These are phyloP conservation scores for Stegostoma tigrinum DNA, from an alignment of 2,113 vertebrate species.

Conservation along the genomic window DNA sequence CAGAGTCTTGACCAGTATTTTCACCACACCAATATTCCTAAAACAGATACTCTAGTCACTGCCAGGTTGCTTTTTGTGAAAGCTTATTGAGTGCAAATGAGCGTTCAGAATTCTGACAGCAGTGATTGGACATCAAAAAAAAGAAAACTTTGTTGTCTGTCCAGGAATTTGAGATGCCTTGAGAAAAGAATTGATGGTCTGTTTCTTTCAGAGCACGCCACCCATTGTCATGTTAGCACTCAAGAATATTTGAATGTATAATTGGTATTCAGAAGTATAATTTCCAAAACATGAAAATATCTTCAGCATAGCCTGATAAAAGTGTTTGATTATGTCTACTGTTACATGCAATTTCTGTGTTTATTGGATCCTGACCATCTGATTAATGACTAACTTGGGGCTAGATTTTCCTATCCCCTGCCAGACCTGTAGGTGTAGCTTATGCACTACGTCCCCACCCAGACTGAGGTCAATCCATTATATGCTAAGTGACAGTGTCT, in stretches of 20 bases:
- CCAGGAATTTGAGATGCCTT: background rate
- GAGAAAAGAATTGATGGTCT: background rate
- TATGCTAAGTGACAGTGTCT: too few species aligned
- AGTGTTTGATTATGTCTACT: background rate
- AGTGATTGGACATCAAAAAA: background rate
- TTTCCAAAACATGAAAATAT: background rate
- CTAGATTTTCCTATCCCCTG: too few species aligned
- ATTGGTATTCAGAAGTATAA: background rate
- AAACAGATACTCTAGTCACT: background rate
- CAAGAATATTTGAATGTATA: background rate
- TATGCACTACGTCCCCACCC: too few species aligned
- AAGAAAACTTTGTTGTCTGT: background rate
- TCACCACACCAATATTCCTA: background rate
- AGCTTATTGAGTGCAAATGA: background rate
- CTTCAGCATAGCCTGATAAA: background rate
- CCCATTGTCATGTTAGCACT: background rate
- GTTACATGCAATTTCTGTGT: background rate
- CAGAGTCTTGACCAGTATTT: background rate
- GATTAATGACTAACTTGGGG: background rate
- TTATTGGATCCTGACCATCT: background rate
- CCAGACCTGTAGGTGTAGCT: too few species aligned
- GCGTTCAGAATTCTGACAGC: background rate
- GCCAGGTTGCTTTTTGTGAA: background rate
- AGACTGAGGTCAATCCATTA: too few species aligned
- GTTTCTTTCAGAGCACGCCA: background rate